phyloP scores from a whole-genome alignment of 1,140 invertebrate genomes.

The Diorhabda carinulata region DNA sequence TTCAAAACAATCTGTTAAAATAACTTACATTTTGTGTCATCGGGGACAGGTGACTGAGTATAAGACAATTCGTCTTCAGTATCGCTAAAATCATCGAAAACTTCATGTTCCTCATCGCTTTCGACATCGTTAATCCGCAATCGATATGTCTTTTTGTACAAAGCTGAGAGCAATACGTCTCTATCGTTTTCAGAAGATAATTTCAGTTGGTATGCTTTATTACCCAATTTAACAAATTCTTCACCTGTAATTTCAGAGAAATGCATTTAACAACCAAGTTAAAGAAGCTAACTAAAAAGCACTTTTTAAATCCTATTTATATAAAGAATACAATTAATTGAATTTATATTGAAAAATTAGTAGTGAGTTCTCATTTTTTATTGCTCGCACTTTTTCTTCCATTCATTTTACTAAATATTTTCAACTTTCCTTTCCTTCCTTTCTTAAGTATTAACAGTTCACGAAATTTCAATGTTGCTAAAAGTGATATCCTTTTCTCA shows the following conservation, averaged over 20 bases:
- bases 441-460: too few relatives aligned
- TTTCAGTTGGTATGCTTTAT: constrained; percentile 37
- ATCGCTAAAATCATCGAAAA: constrained; percentile 48
- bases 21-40: constrained; percentile 68
- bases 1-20: neutral
- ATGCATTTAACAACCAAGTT: too few relatives aligned
- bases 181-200: constrained; percentile 34
- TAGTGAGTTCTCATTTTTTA: too few relatives aligned
- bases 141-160: constrained; percentile 29
- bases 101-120: constrained; percentile 28
- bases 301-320: too few relatives aligned
- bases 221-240: constrained; percentile 36
- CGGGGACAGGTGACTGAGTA: constrained; percentile 58
- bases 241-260: constrained; percentile 24
- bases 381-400: too few relatives aligned
- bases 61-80: constrained; percentile 57
- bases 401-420: too few relatives aligned
- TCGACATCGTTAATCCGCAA: constrained; percentile 45
- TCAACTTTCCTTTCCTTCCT: too few relatives aligned
- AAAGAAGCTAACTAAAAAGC: too few relatives aligned
- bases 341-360: too few relatives aligned
- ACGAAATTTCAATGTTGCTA: too few relatives aligned
- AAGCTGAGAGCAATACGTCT: constrained; percentile 16
- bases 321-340: too few relatives aligned
- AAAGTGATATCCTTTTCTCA: too few relatives aligned